These are phyloP conservation scores for Upupa epops DNA, from an alignment of 2,113 vertebrate species.

Conservation along the genomic window DNA sequence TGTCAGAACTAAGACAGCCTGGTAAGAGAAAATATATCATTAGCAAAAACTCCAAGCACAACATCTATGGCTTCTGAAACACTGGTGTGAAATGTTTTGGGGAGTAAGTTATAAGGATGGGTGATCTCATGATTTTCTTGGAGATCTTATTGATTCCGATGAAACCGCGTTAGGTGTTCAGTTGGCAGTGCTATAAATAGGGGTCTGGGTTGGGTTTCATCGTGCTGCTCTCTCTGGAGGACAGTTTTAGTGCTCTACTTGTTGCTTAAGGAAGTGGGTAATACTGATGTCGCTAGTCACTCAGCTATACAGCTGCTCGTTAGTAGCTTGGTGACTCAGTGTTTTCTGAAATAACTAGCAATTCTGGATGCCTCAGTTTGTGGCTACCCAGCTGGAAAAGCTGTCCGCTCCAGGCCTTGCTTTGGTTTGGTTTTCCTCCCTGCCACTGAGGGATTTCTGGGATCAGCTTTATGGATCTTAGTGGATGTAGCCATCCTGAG, in stretches of 20 bases:
- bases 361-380: not conserved
- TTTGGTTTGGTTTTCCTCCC: accelerated
- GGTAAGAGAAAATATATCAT: not conserved
- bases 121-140: not conserved
- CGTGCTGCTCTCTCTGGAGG: not conserved
- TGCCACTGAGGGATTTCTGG: not conserved
- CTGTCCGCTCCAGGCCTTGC: too few relatives aligned
- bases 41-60: not conserved
- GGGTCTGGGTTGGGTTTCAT: not conserved
- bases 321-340: not conserved
- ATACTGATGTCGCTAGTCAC: not conserved
- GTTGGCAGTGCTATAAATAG: not conserved
- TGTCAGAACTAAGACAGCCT: too few relatives aligned
- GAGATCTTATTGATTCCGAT: not conserved
- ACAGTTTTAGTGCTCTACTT: not conserved
- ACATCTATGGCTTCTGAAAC: not conserved
- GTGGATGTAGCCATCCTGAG: not conserved
- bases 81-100: not conserved
- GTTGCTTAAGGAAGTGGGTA: not conserved
- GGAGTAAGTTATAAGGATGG: not conserved
- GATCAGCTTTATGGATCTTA: not conserved
- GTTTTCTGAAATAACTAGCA: not conserved
- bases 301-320: not conserved
- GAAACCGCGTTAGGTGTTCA: not conserved
- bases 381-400: not conserved